Base-by-base conservation (phyloP, 2,113 vertebrate genomes). In the Pachycephala philippinensis region DNA sequence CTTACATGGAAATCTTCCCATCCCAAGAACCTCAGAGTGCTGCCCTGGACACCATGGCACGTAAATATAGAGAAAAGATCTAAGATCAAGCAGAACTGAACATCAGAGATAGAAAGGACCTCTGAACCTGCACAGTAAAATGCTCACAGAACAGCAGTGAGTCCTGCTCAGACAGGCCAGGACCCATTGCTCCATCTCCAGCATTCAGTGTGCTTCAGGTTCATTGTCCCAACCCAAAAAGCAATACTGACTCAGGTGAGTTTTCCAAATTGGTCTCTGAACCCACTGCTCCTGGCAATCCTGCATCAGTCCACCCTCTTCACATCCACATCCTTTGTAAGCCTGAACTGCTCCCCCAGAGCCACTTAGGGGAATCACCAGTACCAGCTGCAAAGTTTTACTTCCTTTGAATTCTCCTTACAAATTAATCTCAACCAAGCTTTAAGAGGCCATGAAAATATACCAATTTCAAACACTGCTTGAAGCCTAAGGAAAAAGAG, bases 171-270 rank as follows among this genome's bases (percentile, higher is more conserved):
- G 56, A 60, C 33, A 74, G 64, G 37, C 18, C 60, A 80, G 49
- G 30, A 84, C 26, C 28, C 22, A n/a, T 7, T 70, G n/a, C 37
- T 63, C 54, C 50, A 57, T 45, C 37, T 87, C 33, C 47, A 59
- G 42, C 24, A 57, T 37, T 49, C 61, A 37, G 0, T 23, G 28
- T 11, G 19, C 47, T 57, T 53, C 60, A 79, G 12, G 7, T 53
- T 47, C n/a, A 33, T 15, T 70, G 60, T 22, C 39, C 37, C 45
- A 94, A 22, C 3, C 15, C 45, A 82, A 90, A 92, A 85, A 10
- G 24, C 4, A 6, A 45, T n/a, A 71, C 4, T 1, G 1, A 33
- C 26, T 50, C 60, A 65, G 11, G 8, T 1, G 1, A 87, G 13
- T 57, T 66, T 90, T 90, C 47, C 65, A 82, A 57, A 37, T 7